Percentiles rank a stretch among this genome's conserved stretches.
Evolutionary conservation across 1,140 invertebrate genomes (phyloP).

Genomic region (Phenacoccus solenopsis): DNA sequence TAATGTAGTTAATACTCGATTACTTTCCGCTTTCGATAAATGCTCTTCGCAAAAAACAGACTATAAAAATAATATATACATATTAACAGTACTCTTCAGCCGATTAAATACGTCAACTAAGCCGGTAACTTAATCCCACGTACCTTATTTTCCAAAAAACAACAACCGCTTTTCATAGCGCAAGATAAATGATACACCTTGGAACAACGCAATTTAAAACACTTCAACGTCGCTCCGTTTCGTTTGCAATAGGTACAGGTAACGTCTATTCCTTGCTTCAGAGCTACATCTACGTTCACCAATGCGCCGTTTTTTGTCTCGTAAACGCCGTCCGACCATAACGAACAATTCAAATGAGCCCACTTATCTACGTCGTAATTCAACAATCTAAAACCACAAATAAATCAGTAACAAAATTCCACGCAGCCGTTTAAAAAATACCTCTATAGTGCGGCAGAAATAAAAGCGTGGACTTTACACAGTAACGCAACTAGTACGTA

Average conservation of each 20-base stretch:
- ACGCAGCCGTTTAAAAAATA: not conserved
- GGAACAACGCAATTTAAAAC: constrained; percentile 84
- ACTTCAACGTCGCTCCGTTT: constrained; percentile 83
- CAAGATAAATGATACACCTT: constrained; percentile 89
- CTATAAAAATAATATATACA: constrained; percentile 25
- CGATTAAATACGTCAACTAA: not conserved
- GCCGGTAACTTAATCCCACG: not conserved
- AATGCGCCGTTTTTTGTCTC: constrained; percentile 90
- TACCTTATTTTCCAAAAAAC: constrained; percentile 90
- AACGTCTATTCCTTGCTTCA: constrained; percentile 62
- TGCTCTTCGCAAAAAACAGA: constrained; percentile 81
- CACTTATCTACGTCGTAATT: constrained; percentile 97
- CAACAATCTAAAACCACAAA: constrained; percentile 53
- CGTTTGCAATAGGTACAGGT: constrained; percentile 70
- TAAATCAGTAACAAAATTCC: not conserved
- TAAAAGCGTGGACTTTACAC: not conserved
- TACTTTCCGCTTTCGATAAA: constrained; percentile 66
- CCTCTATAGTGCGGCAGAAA: not conserved
- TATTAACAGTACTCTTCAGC: not conserved
- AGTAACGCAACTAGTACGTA: no score
- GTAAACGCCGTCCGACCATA: constrained; percentile 97
- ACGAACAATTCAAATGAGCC: constrained; percentile 96
- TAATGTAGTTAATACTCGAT: constrained; percentile 73
- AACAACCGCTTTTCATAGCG: constrained; percentile 81
- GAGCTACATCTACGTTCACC: constrained; percentile 87